Percentiles rank a stretch among this genome's conserved stretches.
phyloP scores from a whole-genome alignment of 1,140 invertebrate species.

The Drosophila melanica region DNA sequence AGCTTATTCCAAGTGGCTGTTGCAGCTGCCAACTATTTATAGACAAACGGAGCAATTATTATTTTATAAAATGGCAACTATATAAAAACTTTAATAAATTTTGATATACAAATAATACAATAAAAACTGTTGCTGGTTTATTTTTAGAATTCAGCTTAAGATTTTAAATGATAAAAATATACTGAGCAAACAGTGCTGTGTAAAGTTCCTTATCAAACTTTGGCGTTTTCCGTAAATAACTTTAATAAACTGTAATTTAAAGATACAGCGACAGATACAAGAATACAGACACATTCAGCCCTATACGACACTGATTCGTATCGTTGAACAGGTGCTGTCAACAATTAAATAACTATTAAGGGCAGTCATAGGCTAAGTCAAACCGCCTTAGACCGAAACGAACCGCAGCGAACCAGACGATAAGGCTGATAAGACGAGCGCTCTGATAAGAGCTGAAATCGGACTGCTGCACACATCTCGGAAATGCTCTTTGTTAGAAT shows the following conservation, averaged over 20 bases:
- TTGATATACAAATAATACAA: not conserved
- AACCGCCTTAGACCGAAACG: slow-evolving; percentile 54
- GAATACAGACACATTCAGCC: slow-evolving; percentile 22
- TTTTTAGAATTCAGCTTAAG: slow-evolving; percentile 34
- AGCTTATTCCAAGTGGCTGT: slow-evolving; percentile 17
- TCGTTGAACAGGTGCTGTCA: slow-evolving; percentile 14
- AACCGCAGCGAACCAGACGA: slow-evolving; percentile 38
- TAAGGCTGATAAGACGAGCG: slow-evolving; percentile 57
- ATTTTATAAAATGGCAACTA: not conserved
- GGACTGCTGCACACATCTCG: slow-evolving; percentile 21
- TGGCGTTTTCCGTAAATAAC: slow-evolving; percentile 33
- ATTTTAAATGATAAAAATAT: slow-evolving; percentile 41
- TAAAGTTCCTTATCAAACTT: slow-evolving; percentile 22
- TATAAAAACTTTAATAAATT: not conserved
- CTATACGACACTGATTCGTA: slow-evolving; percentile 8
- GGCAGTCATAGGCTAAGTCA: slow-evolving; percentile 50
- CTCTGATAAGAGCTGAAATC: slow-evolving; percentile 26
- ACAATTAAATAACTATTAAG: slow-evolving; percentile 43
- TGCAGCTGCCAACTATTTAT: slow-evolving; percentile 26
- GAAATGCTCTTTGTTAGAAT: slow-evolving; percentile 4
- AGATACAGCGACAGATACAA: slow-evolving; percentile 11
- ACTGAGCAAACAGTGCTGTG: slow-evolving; percentile 3
- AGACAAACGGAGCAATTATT: slow-evolving; percentile 16
- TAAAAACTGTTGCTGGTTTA: not conserved
- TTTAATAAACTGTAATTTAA: slow-evolving; percentile 28